Evolutionary conservation across 1,140 invertebrate species (phyloP).

Genomic region (Daktulosphaira vitifoliae): DNA sequence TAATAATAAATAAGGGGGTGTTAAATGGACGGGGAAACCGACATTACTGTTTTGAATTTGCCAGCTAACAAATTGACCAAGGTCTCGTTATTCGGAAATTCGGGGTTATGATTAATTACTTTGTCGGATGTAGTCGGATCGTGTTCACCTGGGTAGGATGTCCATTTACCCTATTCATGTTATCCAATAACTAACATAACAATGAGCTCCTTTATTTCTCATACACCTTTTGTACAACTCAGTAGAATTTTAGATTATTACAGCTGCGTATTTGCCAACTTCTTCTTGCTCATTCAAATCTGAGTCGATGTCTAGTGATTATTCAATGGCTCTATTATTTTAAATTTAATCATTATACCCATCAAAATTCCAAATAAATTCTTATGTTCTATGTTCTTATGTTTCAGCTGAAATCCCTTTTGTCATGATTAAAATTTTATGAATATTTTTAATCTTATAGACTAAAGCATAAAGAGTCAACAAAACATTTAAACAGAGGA

Average conservation of each 20-base stretch:
- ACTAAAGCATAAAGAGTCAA: too few species aligned
- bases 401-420: too few species aligned
- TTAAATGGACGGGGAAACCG: background rate
- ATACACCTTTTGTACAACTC: background rate
- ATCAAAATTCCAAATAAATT: background rate
- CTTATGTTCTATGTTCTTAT: too few species aligned
- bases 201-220: background rate
- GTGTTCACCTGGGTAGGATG: slow-evolving; percentile 17
- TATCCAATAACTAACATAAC: background rate
- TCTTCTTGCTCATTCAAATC: background rate
- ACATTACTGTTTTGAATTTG: background rate
- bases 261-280: too few species aligned
- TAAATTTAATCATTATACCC: slow-evolving; percentile 16
- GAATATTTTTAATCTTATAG: too few species aligned
- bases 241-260: too few species aligned
- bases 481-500: too few species aligned
- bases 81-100: slow-evolving; percentile 10
- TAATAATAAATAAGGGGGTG: background rate
- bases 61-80: background rate
- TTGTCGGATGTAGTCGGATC: background rate
- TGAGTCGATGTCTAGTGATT: background rate
- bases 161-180: background rate
- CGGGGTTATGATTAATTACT: slow-evolving; percentile 22
- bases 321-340: background rate
- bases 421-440: too few species aligned